These are phyloP conservation scores for Panonychus citri DNA, from an alignment of 1,140 invertebrate species.

Conservation along the genomic window DNA sequence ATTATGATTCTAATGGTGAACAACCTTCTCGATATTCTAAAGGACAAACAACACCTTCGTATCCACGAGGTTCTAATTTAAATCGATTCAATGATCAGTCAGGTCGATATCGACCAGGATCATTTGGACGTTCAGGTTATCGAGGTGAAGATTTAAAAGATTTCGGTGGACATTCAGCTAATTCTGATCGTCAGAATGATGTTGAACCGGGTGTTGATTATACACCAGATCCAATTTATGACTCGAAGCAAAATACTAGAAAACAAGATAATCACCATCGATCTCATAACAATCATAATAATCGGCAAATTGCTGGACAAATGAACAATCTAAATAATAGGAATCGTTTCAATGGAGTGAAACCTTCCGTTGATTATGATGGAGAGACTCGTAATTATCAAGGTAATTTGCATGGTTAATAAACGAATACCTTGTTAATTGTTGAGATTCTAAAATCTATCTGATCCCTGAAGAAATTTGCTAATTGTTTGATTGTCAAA, in stretches of 20 bases:
- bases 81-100: too few relatives aligned
- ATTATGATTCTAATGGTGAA: too few relatives aligned
- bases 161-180: not conserved
- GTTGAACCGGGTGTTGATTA: not conserved
- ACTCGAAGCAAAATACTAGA: not conserved
- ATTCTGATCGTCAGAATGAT: not conserved
- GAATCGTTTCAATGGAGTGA: not conserved
- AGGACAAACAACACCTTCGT: too few relatives aligned
- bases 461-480: not conserved
- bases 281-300: too few relatives aligned
- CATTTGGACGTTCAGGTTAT: not conserved
- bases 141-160: not conserved
- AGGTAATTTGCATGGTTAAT: not conserved
- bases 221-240: not conserved
- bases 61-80: too few relatives aligned
- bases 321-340: too few relatives aligned
- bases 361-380: not conserved
- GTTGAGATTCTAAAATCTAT: not conserved
- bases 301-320: too few relatives aligned
- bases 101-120: not conserved
- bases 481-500: too few relatives aligned
- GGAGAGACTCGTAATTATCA: not conserved
- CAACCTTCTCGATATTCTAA: too few relatives aligned
- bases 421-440: not conserved
- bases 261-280: not conserved